Evolutionary conservation across 2,113 vertebrate genomes (phyloP).

Genomic region (Passer domesticus): DNA sequence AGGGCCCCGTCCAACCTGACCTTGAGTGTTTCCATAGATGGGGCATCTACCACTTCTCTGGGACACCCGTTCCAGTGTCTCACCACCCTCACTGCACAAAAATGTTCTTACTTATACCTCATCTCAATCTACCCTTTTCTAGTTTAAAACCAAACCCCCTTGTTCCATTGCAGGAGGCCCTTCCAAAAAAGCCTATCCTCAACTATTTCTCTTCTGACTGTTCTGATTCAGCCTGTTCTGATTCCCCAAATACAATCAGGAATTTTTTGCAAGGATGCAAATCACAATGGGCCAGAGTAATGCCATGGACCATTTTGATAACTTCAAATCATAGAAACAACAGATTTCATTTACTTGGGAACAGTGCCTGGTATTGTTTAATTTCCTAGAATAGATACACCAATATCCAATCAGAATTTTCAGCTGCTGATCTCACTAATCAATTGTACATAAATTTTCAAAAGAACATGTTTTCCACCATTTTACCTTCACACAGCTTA

Average conservation of each 20-base stretch:
- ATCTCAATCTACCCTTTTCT: neutral
- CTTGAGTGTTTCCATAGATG: neutral
- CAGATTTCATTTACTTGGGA: neutral
- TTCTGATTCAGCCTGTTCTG: neutral
- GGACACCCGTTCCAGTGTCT: neutral
- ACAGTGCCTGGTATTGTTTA: neutral
- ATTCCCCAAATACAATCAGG: neutral
- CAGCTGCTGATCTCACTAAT: neutral
- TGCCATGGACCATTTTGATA: neutral
- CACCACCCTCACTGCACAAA: neutral
- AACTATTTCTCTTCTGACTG: neutral
- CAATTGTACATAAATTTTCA: neutral
- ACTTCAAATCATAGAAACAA: neutral
- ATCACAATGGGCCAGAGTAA: neutral
- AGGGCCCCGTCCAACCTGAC: accelerated
- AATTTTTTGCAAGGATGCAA: neutral
- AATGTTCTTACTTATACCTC: neutral
- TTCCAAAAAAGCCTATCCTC: neutral
- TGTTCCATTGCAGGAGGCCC: neutral
- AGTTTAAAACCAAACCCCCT: neutral
- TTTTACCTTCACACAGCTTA: neutral
- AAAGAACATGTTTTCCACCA: neutral
- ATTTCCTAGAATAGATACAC: neutral
- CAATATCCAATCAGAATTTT: neutral
- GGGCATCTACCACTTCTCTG: neutral